Conservation (phyloP, 2,888 invertebrate genomes). For the Unio delphinus region DNA sequence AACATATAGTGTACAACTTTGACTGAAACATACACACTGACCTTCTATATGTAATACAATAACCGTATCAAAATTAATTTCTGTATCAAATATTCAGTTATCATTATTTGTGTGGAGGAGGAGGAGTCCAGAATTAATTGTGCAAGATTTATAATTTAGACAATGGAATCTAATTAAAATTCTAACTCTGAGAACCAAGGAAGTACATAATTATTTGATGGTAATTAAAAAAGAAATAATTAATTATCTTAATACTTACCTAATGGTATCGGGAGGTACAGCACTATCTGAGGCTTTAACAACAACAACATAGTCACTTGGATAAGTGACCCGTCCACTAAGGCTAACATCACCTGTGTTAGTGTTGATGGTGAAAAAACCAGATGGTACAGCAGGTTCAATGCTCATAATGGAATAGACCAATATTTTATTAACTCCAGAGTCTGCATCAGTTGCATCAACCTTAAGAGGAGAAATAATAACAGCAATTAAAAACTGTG, state of each 20-base stretch:
- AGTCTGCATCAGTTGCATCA: conserved; percentile 33
- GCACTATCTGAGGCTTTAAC: conserved; percentile 23
- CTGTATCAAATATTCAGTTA: too few relatives aligned
- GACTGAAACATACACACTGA: too few relatives aligned
- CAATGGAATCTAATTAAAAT: too few relatives aligned
- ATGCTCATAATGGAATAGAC: conserved; percentile 27
- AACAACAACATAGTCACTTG: conserved; percentile 14
- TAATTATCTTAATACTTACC: conserved; percentile 2
- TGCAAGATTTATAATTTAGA: too few relatives aligned
- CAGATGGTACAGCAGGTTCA: conserved; percentile 5
- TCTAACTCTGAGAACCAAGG: too few relatives aligned
- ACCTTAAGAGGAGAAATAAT: conserved; percentile 14
- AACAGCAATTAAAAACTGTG: background rate
- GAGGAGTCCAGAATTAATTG: too few relatives aligned
- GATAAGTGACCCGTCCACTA: conserved; percentile 9
- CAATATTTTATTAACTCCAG: conserved; percentile 21
- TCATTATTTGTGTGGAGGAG: too few relatives aligned
- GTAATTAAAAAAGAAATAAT: too few relatives aligned
- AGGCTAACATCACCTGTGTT: conserved; percentile 5
- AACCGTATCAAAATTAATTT: too few relatives aligned
- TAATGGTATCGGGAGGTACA: conserved; percentile 1
- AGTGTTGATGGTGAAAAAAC: conserved; percentile 8
- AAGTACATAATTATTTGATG: too few relatives aligned
- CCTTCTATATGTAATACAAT: too few relatives aligned
- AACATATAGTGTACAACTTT: too few relatives aligned